A percentile compares a stretch with the other conserved stretches of the same genome.
These are phyloP conservation scores for Dyspetes luteomarginatus DNA, from an alignment of 2,888 invertebrate species.

Conservation along the genomic window DNA sequence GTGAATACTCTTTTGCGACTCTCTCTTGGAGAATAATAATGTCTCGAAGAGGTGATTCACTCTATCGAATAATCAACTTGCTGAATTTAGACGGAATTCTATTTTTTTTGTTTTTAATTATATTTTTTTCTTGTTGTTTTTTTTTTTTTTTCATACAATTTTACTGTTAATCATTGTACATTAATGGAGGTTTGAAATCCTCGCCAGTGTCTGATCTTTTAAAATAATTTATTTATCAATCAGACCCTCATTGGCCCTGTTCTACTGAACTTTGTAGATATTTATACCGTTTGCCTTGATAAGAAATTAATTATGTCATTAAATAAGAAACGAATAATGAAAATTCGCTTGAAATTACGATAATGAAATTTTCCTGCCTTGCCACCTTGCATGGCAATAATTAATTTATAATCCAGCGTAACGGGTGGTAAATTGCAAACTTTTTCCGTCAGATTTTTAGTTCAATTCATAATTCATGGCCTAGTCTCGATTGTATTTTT, in stretches of 20 bases:
- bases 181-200: constrained; percentile 20
- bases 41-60: constrained; percentile 40
- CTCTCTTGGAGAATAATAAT: constrained; percentile 42
- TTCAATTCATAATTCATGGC: constrained; percentile 9
- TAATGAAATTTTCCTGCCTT: constrained; percentile 8
- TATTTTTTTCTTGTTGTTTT: no score
- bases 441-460: constrained; percentile 4
- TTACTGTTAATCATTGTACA: constrained; percentile 46
- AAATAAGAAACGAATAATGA: not conserved
- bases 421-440: not conserved
- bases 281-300: constrained; percentile 1
- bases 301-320: constrained; percentile 18
- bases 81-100: constrained; percentile 33
- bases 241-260: constrained; percentile 27
- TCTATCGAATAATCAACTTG: constrained; percentile 24
- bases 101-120: no score
- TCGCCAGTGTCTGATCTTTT: constrained; percentile 2
- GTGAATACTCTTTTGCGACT: constrained; percentile 18
- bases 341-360: not conserved
- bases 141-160: constrained; percentile 16
- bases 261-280: constrained; percentile 46
- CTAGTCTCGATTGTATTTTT: constrained; percentile 13
- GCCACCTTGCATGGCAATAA: constrained; percentile 5
- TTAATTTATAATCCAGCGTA: constrained; percentile 9
- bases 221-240: constrained; percentile 8